Evolutionary conservation across 2,113 vertebrate genomes (phyloP), one percentile per base, ranked within the genome.

Genomic region (Hirundichthys speculiger): DNA sequence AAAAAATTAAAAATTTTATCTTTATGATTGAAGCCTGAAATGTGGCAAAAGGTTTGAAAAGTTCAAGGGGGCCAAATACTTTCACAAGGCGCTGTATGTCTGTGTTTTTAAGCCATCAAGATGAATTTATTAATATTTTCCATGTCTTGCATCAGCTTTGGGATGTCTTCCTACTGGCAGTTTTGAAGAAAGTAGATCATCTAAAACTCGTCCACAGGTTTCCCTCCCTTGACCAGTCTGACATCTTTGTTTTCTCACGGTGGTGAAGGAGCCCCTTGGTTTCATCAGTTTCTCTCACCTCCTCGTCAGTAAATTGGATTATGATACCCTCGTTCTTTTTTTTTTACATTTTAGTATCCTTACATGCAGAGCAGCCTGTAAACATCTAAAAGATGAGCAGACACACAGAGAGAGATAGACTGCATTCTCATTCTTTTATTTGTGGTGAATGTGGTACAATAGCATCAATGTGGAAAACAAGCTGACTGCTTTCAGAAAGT

Each of bases 251-350:
- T 63, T 86, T 77, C 80, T 56, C 75, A 69, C 88, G 98, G 96
- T 98, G 96, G 96, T 95, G 94, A 78, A 84, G 77, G 73, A 92
- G 85, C 62, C 90, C 92, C 3, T 59, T 82, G n/a, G 64, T 72
- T 42, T 5, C 15, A 68, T 79, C 79, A 46, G 41, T 63, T 14
- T 25, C 86, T 5, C n/a, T 24, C 79, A 61, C 68, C 77, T 69
- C 72, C 89, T 76, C 59, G 82, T 91, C 83, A 97, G 96, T 98
- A 88, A 93, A 93, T 93, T 77, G 78, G 42, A 30, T 34, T 12
- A 34, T 2, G 2, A 15, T 25, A 10, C 5, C 7, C 3, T 22
- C 8, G 11, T 11, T 18, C 4, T 19, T 1, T 16, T 42, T 42
- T 43, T 13, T 11, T 16, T 15, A 6, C 25, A 34, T 34, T 34